Base-by-base conservation (phyloP, 1,140 invertebrate genomes). In the Augochlora pura region DNA sequence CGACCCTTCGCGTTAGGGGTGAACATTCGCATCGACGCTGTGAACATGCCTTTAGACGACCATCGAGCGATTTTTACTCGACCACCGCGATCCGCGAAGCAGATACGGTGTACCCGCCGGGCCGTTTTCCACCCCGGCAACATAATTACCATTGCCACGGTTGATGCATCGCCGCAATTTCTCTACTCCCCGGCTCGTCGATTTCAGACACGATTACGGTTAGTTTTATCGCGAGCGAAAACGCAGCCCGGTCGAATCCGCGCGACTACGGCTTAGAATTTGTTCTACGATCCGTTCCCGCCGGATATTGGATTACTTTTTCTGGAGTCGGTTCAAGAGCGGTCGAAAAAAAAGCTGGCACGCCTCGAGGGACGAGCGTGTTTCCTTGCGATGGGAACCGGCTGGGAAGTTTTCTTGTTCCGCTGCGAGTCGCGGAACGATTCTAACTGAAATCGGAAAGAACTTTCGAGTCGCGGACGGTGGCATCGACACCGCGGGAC, bases 71-170 rank as follows among this genome's bases (percentile, higher is more conserved):
- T 77, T 77, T 77, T 77, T 77, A 25, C 57, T 69, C 57, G 27
- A 6, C n/a, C 46, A 27, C 16, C 16, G n/a, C 54, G 74, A 76
- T 77, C 67, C 6, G 21, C 42, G 10, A 18, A 39, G n/a, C 27
- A 71, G 57, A 71, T 71, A 77, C 46, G 18, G n/a, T n/a, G n/a
- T 39, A 32, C 27, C 59, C 18, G 59, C 42, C 21, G 63, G 52
- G 62, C 67, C 67, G 62, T 77, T 77, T 63, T 71, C 75, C 75
- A 77, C 2, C 60, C 57, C n/a, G 46, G 59, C 42, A 77, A 77
- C 75, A 77, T 77, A 77, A 77, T 77, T 77, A 64, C 67, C n/a
- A 7, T 70, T 71, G 75, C 75, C 67, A 77, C 75, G 75, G n/a
- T 60, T 77, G 75, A 77, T 77, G n/a, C 59, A 77, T 77, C 39